phyloP scores from a whole-genome alignment of 2,113 vertebrate genomes.

The Indri indri region DNA sequence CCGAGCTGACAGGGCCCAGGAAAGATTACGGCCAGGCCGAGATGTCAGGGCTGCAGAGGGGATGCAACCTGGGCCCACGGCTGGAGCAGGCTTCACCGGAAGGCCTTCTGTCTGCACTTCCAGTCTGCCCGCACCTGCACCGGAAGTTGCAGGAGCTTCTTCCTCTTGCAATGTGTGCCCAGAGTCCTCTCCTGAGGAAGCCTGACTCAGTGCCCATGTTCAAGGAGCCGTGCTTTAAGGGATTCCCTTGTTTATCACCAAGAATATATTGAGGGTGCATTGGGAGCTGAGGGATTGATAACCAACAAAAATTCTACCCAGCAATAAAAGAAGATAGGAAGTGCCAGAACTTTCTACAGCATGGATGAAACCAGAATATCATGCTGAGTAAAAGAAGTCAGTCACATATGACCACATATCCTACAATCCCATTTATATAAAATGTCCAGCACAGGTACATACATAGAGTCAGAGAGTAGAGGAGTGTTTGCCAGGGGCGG shows the following conservation, averaged over 20 bases:
- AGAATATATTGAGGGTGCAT: accelerated
- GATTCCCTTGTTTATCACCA: accelerated
- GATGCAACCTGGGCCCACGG: accelerated
- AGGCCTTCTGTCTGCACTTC: too few species aligned
- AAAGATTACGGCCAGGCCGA: background rate
- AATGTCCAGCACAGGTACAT: background rate
- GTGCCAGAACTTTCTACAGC: background rate
- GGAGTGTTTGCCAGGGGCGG: accelerated
- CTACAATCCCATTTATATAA: accelerated
- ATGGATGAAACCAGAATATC: background rate
- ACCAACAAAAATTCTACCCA: background rate
- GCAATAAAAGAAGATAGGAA: background rate
- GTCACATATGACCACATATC: background rate
- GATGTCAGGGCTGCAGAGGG: background rate
- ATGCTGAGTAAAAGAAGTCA: background rate
- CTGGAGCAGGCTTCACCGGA: background rate
- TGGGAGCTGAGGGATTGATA: background rate
- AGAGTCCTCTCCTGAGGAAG: background rate
- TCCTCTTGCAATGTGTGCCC: accelerated
- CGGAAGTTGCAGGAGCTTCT: accelerated
- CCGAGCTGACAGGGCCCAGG: background rate
- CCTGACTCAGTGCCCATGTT: accelerated
- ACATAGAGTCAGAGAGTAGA: background rate
- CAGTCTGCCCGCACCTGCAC: accelerated
- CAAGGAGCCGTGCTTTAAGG: too few species aligned